A percentile compares a stretch with the other conserved stretches of the same genome.
phyloP scores from a whole-genome alignment of 2,888 invertebrate species.

The Rotaria macrura region DNA sequence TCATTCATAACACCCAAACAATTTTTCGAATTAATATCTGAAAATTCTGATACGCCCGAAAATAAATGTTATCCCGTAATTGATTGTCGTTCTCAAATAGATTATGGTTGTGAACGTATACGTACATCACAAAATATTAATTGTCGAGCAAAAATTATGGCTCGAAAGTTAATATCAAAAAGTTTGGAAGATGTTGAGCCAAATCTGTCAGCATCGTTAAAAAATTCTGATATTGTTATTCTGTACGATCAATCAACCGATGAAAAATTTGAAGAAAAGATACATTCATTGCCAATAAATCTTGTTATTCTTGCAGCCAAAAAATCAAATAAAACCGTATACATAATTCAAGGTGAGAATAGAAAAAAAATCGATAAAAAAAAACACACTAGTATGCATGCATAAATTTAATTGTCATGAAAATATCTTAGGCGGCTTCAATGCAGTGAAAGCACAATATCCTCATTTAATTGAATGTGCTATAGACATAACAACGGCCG shows the following conservation, averaged over 20 bases:
- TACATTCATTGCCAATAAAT: background rate
- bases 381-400: too few relatives aligned
- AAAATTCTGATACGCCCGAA: background rate
- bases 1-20: background rate
- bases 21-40: background rate
- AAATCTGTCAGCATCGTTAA: background rate
- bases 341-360: background rate
- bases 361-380: background rate
- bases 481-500: background rate
- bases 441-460: background rate
- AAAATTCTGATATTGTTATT: background rate
- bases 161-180: background rate
- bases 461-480: background rate
- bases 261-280: background rate
- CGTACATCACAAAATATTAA: background rate
- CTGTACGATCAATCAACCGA: conserved; percentile 15
- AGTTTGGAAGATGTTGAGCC: background rate
- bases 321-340: background rate
- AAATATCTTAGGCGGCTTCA: background rate
- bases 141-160: background rate
- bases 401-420: too few relatives aligned
- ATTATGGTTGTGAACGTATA: background rate
- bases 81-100: background rate
- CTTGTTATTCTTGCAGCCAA: background rate
- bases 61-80: background rate